Evolutionary conservation across 2,888 invertebrate species (phyloP).

Genomic region (Sminthurides aquaticus): DNA sequence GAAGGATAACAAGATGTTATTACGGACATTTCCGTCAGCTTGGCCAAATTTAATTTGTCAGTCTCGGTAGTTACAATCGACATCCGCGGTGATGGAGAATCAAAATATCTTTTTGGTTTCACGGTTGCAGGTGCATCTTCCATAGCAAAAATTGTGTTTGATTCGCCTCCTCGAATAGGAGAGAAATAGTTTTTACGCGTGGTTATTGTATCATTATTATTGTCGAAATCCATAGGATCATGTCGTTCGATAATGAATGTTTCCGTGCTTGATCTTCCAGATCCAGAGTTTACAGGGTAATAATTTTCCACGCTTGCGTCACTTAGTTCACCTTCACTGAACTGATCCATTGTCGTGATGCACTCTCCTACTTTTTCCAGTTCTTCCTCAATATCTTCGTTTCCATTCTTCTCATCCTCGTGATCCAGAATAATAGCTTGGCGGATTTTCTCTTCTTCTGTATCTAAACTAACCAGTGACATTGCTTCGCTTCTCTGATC

Average conservation of each 20-base stretch:
- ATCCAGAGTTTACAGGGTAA: background rate
- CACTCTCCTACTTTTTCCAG: background rate
- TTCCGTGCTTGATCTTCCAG: conserved; percentile 15
- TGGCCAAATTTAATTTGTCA: background rate
- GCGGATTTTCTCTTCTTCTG: conserved; percentile 6
- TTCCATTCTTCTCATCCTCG: background rate
- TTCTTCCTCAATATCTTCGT: background rate
- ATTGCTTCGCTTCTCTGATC: conserved; percentile 13
- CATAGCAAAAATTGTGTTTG: background rate
- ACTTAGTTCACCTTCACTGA: background rate
- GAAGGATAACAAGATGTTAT: background rate
- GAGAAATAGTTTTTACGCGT: conserved; percentile 8
- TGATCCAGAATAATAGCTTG: background rate
- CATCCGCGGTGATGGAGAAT: background rate
- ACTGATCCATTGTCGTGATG: background rate
- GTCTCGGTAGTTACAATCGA: too few species aligned
- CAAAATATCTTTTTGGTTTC: background rate
- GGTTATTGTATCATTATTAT: conserved; percentile 8
- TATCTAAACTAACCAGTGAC: conserved; percentile 12
- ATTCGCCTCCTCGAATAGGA: background rate
- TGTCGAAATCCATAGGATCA: conserved; percentile 8
- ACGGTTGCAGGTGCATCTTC: background rate
- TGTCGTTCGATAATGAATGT: conserved; percentile 12
- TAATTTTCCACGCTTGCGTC: conserved; percentile 1
- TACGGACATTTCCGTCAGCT: background rate